phyloP scores from a whole-genome alignment of 2,888 invertebrate species.

The Cryptops parisi region DNA sequence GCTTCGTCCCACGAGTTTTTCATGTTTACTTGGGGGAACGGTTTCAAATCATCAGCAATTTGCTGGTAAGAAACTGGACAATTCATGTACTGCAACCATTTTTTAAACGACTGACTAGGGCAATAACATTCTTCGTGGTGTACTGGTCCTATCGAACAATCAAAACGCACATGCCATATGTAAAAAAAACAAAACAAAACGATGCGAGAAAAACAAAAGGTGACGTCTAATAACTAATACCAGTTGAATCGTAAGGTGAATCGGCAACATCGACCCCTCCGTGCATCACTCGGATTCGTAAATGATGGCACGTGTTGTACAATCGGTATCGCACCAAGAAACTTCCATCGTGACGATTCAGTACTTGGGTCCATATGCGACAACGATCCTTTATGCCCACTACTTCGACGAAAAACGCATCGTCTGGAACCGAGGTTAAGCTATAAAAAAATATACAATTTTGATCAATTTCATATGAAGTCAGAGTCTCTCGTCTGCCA shows the following conservation, averaged over 20 bases:
- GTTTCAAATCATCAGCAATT: slow-evolving; percentile 53
- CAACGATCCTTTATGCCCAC: slow-evolving; percentile 44
- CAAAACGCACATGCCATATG: not conserved
- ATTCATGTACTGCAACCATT: slow-evolving; percentile 52
- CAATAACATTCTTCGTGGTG: slow-evolving; percentile 75
- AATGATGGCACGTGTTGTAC: slow-evolving; percentile 54
- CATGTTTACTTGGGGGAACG: slow-evolving; percentile 56
- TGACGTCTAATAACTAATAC: slow-evolving; percentile 32
- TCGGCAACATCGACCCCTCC: slow-evolving; percentile 45
- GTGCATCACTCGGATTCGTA: slow-evolving; percentile 52
- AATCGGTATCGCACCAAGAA: slow-evolving; percentile 69
- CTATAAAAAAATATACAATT: slow-evolving; percentile 38
- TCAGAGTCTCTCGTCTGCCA: too few relatives aligned
- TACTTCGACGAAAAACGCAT: slow-evolving; percentile 39
- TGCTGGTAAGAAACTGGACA: slow-evolving; percentile 43
- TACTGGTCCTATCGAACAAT: slow-evolving; percentile 35
- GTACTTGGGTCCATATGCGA: slow-evolving; percentile 54
- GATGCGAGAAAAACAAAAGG: not conserved
- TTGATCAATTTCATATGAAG: too few relatives aligned
- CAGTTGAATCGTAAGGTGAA: slow-evolving; percentile 48
- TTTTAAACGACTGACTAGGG: slow-evolving; percentile 45
- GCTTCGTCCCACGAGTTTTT: slow-evolving; percentile 46
- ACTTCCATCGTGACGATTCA: slow-evolving; percentile 69
- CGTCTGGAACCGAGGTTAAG: slow-evolving; percentile 40
- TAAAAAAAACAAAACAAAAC: not conserved